A percentile compares a stretch with the other conserved stretches of the same genome.
phyloP scores from a whole-genome alignment of 1,140 invertebrate species.

The Mamestra configurata region DNA sequence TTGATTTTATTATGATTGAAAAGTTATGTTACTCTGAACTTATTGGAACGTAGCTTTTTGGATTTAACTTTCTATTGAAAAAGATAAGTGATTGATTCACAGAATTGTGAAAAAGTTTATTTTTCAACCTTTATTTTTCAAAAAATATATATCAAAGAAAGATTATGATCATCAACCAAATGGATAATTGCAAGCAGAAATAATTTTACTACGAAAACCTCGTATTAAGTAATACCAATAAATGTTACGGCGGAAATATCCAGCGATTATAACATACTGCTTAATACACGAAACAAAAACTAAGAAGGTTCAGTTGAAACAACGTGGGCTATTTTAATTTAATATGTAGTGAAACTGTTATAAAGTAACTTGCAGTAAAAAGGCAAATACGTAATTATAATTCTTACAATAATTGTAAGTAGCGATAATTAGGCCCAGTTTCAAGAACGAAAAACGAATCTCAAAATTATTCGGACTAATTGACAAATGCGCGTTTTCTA shows the following conservation, averaged over 20 bases:
- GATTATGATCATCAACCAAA: not conserved
- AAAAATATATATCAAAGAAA: not conserved
- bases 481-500: too few relatives aligned
- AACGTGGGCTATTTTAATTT: not conserved
- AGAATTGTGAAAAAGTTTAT: not conserved
- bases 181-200: not conserved
- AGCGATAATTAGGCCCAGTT: too few relatives aligned
- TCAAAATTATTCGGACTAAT: too few relatives aligned
- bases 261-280: not conserved
- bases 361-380: too few relatives aligned
- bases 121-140: too few relatives aligned
- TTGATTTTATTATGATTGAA: constrained; percentile 10
- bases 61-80: not conserved
- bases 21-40: not conserved
- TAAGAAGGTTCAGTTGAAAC: not conserved
- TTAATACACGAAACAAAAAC: not conserved
- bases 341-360: too few relatives aligned
- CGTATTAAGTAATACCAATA: constrained; percentile 10
- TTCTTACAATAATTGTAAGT: too few relatives aligned
- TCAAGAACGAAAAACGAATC: too few relatives aligned
- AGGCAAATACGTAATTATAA: too few relatives aligned
- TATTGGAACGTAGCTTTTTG: not conserved
- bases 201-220: not conserved
- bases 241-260: constrained; percentile 24
- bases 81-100: not conserved